Evolutionary conservation across 2,888 invertebrate species (phyloP), one percentile per base, ranked within the genome.

Genomic region (Lepidonotus clava): DNA sequence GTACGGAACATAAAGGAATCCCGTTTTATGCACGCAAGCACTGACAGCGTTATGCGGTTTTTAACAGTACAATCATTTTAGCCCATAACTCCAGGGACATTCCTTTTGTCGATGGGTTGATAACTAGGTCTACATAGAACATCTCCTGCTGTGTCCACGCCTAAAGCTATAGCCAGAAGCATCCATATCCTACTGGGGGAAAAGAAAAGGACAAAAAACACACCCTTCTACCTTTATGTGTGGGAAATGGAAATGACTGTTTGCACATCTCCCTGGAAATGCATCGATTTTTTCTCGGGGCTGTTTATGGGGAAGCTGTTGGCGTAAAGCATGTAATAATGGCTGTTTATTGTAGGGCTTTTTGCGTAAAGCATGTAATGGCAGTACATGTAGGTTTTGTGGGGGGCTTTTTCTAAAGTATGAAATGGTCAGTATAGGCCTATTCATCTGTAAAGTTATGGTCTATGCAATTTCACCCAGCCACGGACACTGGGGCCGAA

Each of bases 311-410:
- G 14, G 61, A 61, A 61, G 61, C 61, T 28, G 28, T 28, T 61
- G 61, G 61, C 61, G 11, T 61, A 61, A 61, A 61, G 61, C 61
- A 61, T 61, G 61, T 61, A 61, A 24, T 61, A n/a, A n/a, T n/a
- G n/a, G n/a, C n/a, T n/a, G n/a, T n/a, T n/a, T n/a, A n/a, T n/a
- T n/a, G n/a, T n/a, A n/a, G n/a, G n/a, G n/a, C n/a, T n/a, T n/a
- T n/a, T n/a, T n/a, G n/a, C n/a, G n/a, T n/a, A n/a, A n/a, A n/a
- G n/a, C n/a, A n/a, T n/a, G n/a, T n/a, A n/a, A n/a, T n/a, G n/a
- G n/a, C n/a, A n/a, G n/a, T n/a, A n/a, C n/a, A n/a, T n/a, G n/a
- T n/a, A n/a, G n/a, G n/a, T n/a, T n/a, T n/a, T n/a, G n/a, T n/a
- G n/a, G n/a, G n/a, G n/a, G n/a, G n/a, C n/a, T n/a, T n/a, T n/a